Evolutionary conservation across 2,888 invertebrate species (phyloP).

Genomic region (Trichogramma evanescens): DNA sequence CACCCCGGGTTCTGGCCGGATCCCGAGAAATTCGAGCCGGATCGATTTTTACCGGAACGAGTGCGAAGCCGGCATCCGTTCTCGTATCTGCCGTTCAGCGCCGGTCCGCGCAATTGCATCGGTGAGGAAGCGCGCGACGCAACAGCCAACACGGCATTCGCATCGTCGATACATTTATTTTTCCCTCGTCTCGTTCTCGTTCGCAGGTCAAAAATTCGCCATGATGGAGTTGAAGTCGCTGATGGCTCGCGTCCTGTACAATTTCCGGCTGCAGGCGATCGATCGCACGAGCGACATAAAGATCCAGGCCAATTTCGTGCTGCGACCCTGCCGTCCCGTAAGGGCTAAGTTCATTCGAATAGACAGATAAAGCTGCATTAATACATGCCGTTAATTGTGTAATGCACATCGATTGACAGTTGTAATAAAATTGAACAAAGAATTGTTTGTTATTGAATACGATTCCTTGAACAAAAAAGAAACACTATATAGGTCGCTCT

Average conservation of each 20-base stretch:
- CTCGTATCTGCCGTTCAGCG: slow-evolving; percentile 51
- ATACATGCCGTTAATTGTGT: too few relatives aligned
- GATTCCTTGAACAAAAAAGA: too few relatives aligned
- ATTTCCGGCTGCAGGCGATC: slow-evolving; percentile 20
- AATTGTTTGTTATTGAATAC: too few relatives aligned
- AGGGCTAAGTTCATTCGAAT: slow-evolving; percentile 9
- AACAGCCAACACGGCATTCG: too few relatives aligned
- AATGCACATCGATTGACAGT: too few relatives aligned
- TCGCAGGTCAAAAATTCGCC: slow-evolving; percentile 23
- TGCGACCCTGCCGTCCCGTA: slow-evolving; percentile 10
- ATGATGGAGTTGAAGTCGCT: slow-evolving; percentile 21
- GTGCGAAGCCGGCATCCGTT: slow-evolving; percentile 51
- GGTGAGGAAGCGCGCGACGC: slow-evolving; percentile 42
- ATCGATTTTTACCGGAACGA: slow-evolving; percentile 54
- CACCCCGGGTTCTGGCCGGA: slow-evolving; percentile 51
- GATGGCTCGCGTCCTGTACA: slow-evolving; percentile 9
- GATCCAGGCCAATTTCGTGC: slow-evolving; percentile 11
- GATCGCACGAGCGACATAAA: slow-evolving; percentile 5
- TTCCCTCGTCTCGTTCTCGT: too few relatives aligned
- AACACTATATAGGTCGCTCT: too few relatives aligned
- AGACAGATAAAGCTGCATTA: background rate
- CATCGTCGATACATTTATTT: too few relatives aligned
- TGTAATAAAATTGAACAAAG: too few relatives aligned
- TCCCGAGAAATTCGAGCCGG: slow-evolving; percentile 48
- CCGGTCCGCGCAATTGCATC: slow-evolving; percentile 53